Evolutionary conservation across 1,140 invertebrate species (phyloP).

Genomic region (Protaetia brevitarsis): DNA sequence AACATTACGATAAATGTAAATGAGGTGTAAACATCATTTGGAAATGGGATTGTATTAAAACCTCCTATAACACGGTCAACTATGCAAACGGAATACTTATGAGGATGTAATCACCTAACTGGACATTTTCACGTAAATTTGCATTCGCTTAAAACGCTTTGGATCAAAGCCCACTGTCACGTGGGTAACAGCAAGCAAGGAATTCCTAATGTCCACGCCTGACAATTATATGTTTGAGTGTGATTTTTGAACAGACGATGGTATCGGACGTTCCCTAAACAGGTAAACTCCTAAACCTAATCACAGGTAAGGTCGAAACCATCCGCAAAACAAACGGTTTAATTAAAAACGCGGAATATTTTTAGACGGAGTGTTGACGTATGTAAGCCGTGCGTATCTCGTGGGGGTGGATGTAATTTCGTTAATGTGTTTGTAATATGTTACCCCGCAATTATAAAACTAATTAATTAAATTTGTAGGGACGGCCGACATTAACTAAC

Average conservation of each 20-base stretch:
- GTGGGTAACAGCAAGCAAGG: neutral
- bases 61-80: neutral
- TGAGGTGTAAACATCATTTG: neutral
- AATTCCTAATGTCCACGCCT: neutral
- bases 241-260: too few relatives aligned
- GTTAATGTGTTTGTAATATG: constrained; percentile 5
- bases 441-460: neutral
- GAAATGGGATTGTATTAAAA: neutral
- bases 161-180: neutral
- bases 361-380: neutral
- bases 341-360: constrained; percentile 9
- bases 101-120: neutral
- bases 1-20: too few relatives aligned
- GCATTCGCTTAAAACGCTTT: neutral
- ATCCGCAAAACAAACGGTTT: neutral
- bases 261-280: too few relatives aligned
- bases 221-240: neutral
- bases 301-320: neutral
- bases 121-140: constrained; percentile 4
- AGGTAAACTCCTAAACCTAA: neutral
- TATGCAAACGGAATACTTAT: neutral
- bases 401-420: constrained; percentile 2
- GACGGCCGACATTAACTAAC: neutral
- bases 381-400: neutral
- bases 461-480: neutral